Percentiles rank a stretch among this genome's conserved stretches.
These are phyloP conservation scores for Gouania willdenowi DNA, from an alignment of 2,797 vertebrate species.

Conservation along the genomic window DNA sequence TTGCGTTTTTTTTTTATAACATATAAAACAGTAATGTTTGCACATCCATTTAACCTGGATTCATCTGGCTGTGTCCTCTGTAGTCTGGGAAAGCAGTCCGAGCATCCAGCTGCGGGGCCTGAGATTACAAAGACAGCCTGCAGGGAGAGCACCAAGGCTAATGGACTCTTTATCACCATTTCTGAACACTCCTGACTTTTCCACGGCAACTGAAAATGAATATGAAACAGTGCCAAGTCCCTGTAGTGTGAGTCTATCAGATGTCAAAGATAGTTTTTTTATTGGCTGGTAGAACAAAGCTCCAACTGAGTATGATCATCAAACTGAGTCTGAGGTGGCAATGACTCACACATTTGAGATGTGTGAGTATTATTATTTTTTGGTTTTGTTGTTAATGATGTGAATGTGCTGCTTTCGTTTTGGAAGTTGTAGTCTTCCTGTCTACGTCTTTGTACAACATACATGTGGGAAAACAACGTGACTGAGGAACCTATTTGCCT, in stretches of 20 bases:
- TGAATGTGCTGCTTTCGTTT: too few species aligned
- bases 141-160: neutral
- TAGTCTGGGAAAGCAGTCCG: neutral
- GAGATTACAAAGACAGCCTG: neutral
- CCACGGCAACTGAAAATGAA: neutral
- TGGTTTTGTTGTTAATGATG: too few species aligned
- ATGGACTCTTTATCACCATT: neutral
- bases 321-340: too few species aligned
- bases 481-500: neutral
- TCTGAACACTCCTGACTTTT: neutral
- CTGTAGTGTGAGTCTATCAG: too few species aligned
- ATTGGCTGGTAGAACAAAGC: too few species aligned
- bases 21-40: too few species aligned
- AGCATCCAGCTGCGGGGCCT: neutral
- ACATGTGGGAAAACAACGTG: constrained; percentile 10
- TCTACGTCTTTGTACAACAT: neutral
- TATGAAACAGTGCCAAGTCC: neutral
- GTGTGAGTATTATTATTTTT: too few species aligned
- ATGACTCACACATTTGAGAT: too few species aligned
- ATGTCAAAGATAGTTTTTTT: too few species aligned
- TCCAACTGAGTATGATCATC: too few species aligned
- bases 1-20: too few species aligned
- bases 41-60: too few species aligned
- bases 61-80: neutral
- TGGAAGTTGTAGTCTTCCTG: neutral